Evolutionary conservation across 2,888 invertebrate genomes (phyloP).

Genomic region (Scaptomyza caliginosa): DNA sequence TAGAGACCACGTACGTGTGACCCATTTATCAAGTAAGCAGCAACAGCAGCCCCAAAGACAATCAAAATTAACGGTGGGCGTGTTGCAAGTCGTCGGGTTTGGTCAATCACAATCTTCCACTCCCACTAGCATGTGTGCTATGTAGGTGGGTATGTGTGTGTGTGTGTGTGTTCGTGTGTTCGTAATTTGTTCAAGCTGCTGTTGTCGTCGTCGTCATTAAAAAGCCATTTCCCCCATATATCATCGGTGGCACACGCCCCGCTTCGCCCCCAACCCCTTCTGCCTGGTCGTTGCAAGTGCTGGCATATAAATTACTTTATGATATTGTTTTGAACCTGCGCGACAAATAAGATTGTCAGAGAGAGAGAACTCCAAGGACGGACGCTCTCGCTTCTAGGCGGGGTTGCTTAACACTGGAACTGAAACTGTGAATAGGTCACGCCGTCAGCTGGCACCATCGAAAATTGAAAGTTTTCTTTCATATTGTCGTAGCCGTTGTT

Average conservation of each 20-base stretch:
- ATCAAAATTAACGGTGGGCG: constrained; percentile 72
- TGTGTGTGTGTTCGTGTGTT: constrained; percentile 26
- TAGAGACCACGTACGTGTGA: constrained; percentile 67
- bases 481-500: background rate
- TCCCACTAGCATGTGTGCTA: background rate
- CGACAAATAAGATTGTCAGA: constrained; percentile 76
- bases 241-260: constrained; percentile 58
- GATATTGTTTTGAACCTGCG: constrained; percentile 80
- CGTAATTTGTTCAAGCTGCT: constrained; percentile 82
- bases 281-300: constrained; percentile 39
- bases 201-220: constrained; percentile 83
- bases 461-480: constrained; percentile 73
- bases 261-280: constrained; percentile 14
- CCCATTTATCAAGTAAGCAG: constrained; percentile 70
- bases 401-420: constrained; percentile 22
- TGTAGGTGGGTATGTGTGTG: background rate
- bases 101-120: constrained; percentile 65
- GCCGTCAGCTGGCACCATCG: constrained; percentile 78
- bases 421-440: constrained; percentile 55
- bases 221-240: constrained; percentile 83
- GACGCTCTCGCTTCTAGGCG: background rate
- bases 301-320: constrained; percentile 80
- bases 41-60: constrained; percentile 60
- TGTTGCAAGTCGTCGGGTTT: constrained; percentile 27
- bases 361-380: constrained; percentile 8